These are phyloP conservation scores for Rattus rattus DNA, from an alignment of 2,113 vertebrate genomes.

Conservation along the genomic window DNA sequence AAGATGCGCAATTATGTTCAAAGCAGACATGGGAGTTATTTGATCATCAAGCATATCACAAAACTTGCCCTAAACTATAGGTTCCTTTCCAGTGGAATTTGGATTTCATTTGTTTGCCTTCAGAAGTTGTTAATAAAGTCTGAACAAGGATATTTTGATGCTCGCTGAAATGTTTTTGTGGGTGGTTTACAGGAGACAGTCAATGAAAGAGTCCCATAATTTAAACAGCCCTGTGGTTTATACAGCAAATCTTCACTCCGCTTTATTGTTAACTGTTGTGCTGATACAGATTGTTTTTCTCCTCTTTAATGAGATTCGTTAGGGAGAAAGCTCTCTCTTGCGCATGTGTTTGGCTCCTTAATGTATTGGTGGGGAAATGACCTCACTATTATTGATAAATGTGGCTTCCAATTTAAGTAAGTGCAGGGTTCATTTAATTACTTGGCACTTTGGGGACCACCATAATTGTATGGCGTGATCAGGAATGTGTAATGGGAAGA, in stretches of 20 bases:
- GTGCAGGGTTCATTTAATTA: background rate
- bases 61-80: background rate
- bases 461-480: background rate
- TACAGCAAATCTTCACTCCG: no score
- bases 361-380: background rate
- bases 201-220: background rate
- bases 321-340: background rate
- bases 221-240: background rate
- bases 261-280: background rate
- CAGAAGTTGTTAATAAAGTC: background rate
- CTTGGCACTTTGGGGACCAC: background rate
- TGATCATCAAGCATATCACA: background rate
- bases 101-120: background rate
- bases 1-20: background rate
- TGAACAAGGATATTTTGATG: background rate
- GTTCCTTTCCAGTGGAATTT: background rate
- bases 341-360: background rate
- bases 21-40: background rate
- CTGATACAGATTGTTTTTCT: background rate
- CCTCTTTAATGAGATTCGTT: background rate
- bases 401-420: background rate
- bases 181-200: accelerated
- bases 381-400: background rate
- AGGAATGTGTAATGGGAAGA: background rate
- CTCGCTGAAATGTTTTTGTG: background rate